Conservation (phyloP, 1,140 invertebrate species). For the Sinonovacula constricta region DNA sequence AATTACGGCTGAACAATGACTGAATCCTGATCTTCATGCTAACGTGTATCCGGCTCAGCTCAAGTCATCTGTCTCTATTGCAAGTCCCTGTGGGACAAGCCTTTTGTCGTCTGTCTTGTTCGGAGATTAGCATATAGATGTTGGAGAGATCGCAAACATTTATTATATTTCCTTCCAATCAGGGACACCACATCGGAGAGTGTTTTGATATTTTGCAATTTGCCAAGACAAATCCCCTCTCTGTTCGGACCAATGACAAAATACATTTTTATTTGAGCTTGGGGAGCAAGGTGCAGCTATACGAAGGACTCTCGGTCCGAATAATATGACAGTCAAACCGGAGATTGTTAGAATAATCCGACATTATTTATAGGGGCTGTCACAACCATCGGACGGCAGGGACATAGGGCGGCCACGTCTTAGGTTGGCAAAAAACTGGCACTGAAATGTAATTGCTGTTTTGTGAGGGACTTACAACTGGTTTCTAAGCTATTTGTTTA, state of each 20-base stretch:
- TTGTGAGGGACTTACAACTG: too few relatives aligned
- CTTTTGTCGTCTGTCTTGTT: background rate
- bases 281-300: background rate
- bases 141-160: conserved; percentile 35
- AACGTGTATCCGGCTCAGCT: too few relatives aligned
- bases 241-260: conserved; percentile 41
- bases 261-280: conserved; percentile 6
- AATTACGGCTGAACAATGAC: too few relatives aligned
- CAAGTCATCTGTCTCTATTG: too few relatives aligned
- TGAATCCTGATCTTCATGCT: too few relatives aligned
- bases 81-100: conserved; percentile 14
- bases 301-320: background rate
- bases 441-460: too few relatives aligned
- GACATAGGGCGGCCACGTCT: background rate
- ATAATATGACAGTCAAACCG: background rate
- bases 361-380: background rate
- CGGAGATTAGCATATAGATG: conserved; percentile 53
- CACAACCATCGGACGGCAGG: background rate
- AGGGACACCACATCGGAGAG: conserved; percentile 18
- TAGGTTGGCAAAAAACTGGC: background rate
- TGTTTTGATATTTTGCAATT: conserved; percentile 53
- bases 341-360: background rate
- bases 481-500: too few relatives aligned
- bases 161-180: conserved; percentile 56
- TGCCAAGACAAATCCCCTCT: conserved; percentile 50